Base-by-base conservation (phyloP, 92 coral and sea anemone species). In the Anthopleura xanthogrammica region DNA sequence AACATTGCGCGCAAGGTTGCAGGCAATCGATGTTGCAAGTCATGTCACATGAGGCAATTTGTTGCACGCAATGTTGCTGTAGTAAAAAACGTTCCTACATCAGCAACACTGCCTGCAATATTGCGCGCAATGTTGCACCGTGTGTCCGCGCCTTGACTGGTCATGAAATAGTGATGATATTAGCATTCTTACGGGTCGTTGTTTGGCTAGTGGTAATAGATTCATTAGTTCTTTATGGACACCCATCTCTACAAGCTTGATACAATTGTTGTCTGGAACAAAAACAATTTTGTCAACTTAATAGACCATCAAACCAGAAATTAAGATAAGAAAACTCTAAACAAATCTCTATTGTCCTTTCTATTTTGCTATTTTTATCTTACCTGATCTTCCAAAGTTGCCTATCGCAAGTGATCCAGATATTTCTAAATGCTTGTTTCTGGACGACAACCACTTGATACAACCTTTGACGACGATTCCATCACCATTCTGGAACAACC, bases 401-500 rank as follows among this genome's bases (percentile, higher is more conserved):
- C 99, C 99, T 75, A 97, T 54, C 11, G 99, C 99, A 78, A 97
- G 87, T 41, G 98, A 94, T 52, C 99, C 94, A 40, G 99, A 97
- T 62, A 94, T 92, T 85, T 95, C 93, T 41, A 97, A 85, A 88
- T 97, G 92, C 23, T 85, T 85, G 60, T 92, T 86, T 20, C 87
- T 86, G 36, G 95, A 89, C 2, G 90, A 88, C 55, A 90, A 75
- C 99, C 99, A 97, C 5, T 95, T 85, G 10, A 93, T 50, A 86
- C 98, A 94, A n/a, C 82, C 89, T 76, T 94, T 89, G 50, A 94
- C 70, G 73, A 94, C 95, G 60, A 87, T 71, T 12, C 93, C 95
- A 74, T 92, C 83, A 7, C 95, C 99, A 54, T 88, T 88, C 72
- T 81, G 85, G 46, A 97, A 97, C 62, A 97, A 72, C 72, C 81